phyloP scores from a whole-genome alignment of 2,113 vertebrate species.

The Cephalophus harveyi region DNA sequence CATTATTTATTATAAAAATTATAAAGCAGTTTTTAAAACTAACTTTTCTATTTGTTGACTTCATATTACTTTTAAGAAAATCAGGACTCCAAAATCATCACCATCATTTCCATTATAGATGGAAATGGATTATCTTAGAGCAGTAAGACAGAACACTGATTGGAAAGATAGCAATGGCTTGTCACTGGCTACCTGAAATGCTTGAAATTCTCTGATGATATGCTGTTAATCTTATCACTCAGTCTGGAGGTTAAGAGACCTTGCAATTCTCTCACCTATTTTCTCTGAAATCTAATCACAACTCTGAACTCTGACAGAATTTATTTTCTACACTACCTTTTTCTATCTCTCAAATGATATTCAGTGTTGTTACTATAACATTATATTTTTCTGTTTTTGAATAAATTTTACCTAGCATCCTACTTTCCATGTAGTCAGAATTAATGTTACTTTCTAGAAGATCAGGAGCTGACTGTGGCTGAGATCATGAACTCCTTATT shows the following conservation, averaged over 20 bases:
- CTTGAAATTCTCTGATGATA: background rate
- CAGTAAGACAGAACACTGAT: background rate
- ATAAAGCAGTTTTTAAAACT: background rate
- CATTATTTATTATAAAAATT: background rate
- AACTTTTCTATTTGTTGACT: background rate
- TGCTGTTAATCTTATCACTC: background rate
- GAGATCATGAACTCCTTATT: too few species aligned
- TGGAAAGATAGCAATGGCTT: background rate
- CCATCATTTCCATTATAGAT: background rate
- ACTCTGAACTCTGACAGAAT: background rate
- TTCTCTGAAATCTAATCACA: background rate
- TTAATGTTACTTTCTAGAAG: background rate
- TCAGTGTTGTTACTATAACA: background rate
- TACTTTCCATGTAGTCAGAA: background rate
- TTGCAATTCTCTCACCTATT: background rate
- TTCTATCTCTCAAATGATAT: background rate
- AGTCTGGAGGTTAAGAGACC: background rate
- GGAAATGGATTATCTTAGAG: background rate
- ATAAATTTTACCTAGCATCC: background rate
- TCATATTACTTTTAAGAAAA: background rate
- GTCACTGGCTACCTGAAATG: background rate
- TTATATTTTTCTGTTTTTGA: background rate
- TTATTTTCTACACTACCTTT: background rate
- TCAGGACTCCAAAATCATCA: background rate
- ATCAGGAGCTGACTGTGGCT: too few species aligned